A percentile compares a stretch with the other conserved stretches of the same genome.
phyloP scores from a whole-genome alignment of 1,140 invertebrate species.

The Pinna nobilis region DNA sequence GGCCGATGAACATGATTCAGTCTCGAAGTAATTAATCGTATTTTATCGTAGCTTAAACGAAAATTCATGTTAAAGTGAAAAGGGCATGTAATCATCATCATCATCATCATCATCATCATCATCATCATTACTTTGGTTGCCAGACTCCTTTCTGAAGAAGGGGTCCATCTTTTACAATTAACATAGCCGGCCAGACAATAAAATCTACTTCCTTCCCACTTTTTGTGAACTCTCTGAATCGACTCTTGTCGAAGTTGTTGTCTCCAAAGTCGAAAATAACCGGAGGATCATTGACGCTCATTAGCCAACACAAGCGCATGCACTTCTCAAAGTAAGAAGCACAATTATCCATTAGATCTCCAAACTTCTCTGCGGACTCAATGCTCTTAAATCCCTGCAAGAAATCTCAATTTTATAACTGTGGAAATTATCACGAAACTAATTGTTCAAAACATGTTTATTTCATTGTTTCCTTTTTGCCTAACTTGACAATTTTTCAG shows the following conservation, averaged over 20 bases:
- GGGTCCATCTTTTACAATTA: neutral
- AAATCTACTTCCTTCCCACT: neutral
- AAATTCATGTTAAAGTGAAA: too few relatives aligned
- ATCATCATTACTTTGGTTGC: neutral
- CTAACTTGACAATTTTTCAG: too few relatives aligned
- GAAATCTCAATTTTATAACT: neutral
- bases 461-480: too few relatives aligned
- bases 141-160: constrained; percentile 10
- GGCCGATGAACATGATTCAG: too few relatives aligned
- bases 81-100: too few relatives aligned
- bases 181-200: constrained; percentile 10
- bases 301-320: constrained; percentile 2
- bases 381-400: neutral
- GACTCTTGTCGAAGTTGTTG: neutral
- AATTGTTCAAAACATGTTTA: too few relatives aligned
- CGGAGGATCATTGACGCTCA: constrained; percentile 7
- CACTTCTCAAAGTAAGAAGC: neutral
- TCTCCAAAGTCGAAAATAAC: neutral
- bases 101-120: too few relatives aligned
- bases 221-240: constrained; percentile 9
- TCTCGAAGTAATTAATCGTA: too few relatives aligned
- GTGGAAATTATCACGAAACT: too few relatives aligned
- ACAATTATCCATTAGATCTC: neutral
- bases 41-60: too few relatives aligned
- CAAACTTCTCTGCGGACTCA: neutral